phyloP scores from a whole-genome alignment of 2,797 vertebrate species.

The Catamblyrhynchus diadema region DNA sequence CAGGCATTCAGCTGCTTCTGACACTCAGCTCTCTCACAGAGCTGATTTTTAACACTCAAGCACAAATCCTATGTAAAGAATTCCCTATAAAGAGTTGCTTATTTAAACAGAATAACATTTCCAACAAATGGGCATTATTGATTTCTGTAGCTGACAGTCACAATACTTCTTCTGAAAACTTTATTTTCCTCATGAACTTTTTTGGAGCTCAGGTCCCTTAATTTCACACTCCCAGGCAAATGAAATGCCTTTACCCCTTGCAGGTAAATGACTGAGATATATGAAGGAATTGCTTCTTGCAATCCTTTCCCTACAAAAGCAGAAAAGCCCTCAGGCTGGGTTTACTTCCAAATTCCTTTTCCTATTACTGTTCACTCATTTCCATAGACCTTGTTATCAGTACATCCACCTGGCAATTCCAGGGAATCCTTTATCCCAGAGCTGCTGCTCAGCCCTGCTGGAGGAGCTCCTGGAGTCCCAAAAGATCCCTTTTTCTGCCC shows the following conservation, averaged over 20 bases:
- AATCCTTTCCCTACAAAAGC: neutral
- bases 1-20: neutral
- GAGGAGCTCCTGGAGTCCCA: neutral
- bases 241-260: neutral
- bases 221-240: neutral
- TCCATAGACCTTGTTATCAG: neutral
- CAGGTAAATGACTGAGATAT: neutral
- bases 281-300: neutral
- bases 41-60: neutral
- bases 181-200: neutral
- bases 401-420: neutral
- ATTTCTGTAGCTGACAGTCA: neutral
- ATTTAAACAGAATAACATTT: neutral
- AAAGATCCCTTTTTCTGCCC: neutral
- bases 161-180: neutral
- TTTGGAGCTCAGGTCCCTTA: neutral
- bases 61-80: neutral
- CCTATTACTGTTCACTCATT: neutral
- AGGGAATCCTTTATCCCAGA: neutral
- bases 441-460: neutral
- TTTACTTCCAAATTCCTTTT: neutral
- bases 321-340: neutral
- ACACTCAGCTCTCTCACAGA: neutral
- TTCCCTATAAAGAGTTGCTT: fast-evolving
- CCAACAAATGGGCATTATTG: fast-evolving